Percentiles rank a stretch among this genome's conserved stretches.
Conservation (phyloP, 2,888 invertebrate species). For the Cryptocephalus moraei region DNA sequence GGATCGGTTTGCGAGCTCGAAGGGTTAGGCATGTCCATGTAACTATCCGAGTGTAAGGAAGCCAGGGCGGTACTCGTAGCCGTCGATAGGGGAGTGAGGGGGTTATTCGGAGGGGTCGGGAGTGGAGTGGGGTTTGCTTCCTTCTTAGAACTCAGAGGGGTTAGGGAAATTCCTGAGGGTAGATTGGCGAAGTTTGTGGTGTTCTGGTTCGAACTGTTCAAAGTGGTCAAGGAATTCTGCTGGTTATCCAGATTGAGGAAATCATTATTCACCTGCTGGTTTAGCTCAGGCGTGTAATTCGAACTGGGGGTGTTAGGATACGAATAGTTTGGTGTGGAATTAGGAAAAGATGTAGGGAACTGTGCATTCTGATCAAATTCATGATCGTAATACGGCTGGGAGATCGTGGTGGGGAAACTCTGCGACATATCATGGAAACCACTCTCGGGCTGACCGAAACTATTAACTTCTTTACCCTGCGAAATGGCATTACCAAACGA, state of each 20-base stretch:
- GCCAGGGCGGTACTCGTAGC: constrained; percentile 2
- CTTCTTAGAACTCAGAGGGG: constrained; percentile 10
- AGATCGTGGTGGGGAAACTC: constrained; percentile 18
- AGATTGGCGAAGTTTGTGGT: constrained; percentile 14
- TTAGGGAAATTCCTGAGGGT: constrained; percentile 19
- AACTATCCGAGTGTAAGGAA: constrained; percentile 8
- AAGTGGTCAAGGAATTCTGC: constrained; percentile 11
- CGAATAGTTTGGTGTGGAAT: constrained; percentile 14
- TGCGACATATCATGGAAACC: constrained; percentile 18
- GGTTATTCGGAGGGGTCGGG: constrained; percentile 2
- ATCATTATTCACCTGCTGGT: constrained; percentile 9
- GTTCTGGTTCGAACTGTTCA: constrained; percentile 7
- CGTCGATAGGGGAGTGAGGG: constrained; percentile 1
- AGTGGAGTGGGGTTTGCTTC: constrained; percentile 5
- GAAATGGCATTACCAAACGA: constrained; percentile 15
- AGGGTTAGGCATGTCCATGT: constrained; percentile 12
- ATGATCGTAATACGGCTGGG: constrained; percentile 19
- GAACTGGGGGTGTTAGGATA: constrained; percentile 13
- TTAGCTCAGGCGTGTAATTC: constrained; percentile 8
- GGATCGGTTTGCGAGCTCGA: background rate
- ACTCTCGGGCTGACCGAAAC: constrained; percentile 13
- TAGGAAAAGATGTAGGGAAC: constrained; percentile 17
- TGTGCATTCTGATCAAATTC: constrained; percentile 21
- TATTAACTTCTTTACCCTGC: constrained; percentile 7
- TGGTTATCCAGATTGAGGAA: constrained; percentile 20